Base-by-base conservation (phyloP, 2,888 invertebrate species). In the Busseola fusca region DNA sequence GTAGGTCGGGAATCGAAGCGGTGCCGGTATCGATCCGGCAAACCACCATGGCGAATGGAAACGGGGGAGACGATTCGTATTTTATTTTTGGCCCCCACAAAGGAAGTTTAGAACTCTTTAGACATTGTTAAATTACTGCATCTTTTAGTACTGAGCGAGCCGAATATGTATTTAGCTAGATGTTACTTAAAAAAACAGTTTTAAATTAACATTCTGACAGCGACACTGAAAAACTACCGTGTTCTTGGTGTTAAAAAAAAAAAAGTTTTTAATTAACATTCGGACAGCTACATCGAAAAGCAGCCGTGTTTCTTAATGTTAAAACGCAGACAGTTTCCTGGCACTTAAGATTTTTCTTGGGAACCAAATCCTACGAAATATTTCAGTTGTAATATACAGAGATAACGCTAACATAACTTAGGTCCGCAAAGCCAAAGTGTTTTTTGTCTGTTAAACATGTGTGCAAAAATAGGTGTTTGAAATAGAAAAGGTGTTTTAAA, bases 1-100 rank as follows among this genome's bases (percentile, higher is more conserved):
- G 80, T 81, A 77, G 86, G 75, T 81, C 81, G 81, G 83, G 84
- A 86, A 74, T 85, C 83, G 82, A 86, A 87, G 78, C 25, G 70
- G 70, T 54, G 58, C 57, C 57, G 57, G 37, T 87, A 87, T 86
- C 81, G 88, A 87, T 86, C 85, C 69, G 73, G 72, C 45, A 54
- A 59, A 57, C 72, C 73, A 54, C 62, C 56, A 76, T 30, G 40
- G 68, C 62, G 70, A 82, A 81, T 48, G 52, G 34, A 54, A 69
- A 64, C 42, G 63, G 73, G 73, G 75, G 74, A 78, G 57, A 66
- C 45, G 54, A 18, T 14, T 56, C 52, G 25, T 56, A 68, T 77
- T 78, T 69, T 69, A 64, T 81, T 79, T 50, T 81, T 73, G 40
- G 62, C 54, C 42, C 50, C 68, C 45, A 37, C 42, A 18, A 68